These are phyloP conservation scores for Bombus confusus DNA, from an alignment of 1,140 invertebrate species.

Conservation along the genomic window DNA sequence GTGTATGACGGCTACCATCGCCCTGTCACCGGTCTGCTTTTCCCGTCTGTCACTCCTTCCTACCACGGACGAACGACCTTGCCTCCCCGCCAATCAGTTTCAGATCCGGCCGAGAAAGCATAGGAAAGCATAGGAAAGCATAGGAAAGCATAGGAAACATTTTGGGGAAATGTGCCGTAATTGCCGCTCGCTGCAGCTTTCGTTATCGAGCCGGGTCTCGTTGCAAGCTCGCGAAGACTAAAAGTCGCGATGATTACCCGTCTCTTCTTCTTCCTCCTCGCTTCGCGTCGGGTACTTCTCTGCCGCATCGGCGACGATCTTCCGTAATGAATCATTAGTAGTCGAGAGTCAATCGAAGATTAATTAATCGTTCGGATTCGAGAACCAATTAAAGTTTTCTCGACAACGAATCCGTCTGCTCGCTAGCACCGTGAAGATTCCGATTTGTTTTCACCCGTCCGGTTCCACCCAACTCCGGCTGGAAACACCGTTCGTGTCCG, in stretches of 20 bases:
- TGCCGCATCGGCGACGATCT: slow-evolving; percentile 55
- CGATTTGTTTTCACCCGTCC: slow-evolving; percentile 52
- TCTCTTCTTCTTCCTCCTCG: slow-evolving; percentile 21
- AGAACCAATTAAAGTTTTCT: slow-evolving; percentile 71
- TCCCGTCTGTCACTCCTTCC: background rate
- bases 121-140: too few relatives aligned
- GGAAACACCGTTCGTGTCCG: slow-evolving; percentile 15
- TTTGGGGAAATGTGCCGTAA: background rate
- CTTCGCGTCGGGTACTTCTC: slow-evolving; percentile 46
- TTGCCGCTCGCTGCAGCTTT: too few relatives aligned
- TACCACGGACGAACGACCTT: background rate
- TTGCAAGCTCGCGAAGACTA: background rate
- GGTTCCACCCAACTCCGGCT: slow-evolving; percentile 26
- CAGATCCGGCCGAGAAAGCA: too few relatives aligned
- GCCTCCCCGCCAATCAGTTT: background rate
- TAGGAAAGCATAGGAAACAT: background rate
- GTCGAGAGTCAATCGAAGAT: slow-evolving; percentile 70
- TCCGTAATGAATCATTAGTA: slow-evolving; percentile 68
- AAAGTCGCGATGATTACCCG: slow-evolving; percentile 48
- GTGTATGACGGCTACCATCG: slow-evolving; percentile 50
- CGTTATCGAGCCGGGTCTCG: background rate
- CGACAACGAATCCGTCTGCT: slow-evolving; percentile 60
- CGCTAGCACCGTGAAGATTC: slow-evolving; percentile 57
- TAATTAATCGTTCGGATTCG: slow-evolving; percentile 71
- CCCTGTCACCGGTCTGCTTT: slow-evolving; percentile 46